Conservation (phyloP, 2,888 invertebrate species). For the Caenorhabditis becei region DNA sequence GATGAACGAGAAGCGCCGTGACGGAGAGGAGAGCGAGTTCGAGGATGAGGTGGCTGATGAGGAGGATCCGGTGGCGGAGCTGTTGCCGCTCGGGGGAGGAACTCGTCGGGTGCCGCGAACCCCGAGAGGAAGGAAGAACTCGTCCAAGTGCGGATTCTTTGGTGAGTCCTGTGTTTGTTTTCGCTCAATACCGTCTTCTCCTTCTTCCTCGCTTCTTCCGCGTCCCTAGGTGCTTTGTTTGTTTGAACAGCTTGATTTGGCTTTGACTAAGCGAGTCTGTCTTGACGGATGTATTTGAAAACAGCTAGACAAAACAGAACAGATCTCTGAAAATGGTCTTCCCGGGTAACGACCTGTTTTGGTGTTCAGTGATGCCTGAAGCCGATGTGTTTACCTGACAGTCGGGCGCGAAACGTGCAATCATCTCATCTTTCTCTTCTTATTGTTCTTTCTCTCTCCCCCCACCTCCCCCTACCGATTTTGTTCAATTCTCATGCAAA, state of each 20-base stretch:
- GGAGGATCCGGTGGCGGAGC: conserved; percentile 54
- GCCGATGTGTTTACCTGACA: not conserved
- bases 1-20: conserved; percentile 12
- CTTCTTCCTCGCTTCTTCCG: conserved; percentile 16
- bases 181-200: conserved; percentile 26
- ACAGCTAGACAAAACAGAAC: not conserved
- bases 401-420: conserved; percentile 10
- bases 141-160: conserved; percentile 59
- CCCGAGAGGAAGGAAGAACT: conserved; percentile 60
- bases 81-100: conserved; percentile 62
- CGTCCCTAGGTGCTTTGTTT: conserved; percentile 20
- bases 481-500: conserved; percentile 19
- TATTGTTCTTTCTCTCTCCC: not conserved
- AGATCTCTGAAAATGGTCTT: conserved; percentile 14
- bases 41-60: conserved; percentile 41
- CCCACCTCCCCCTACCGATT: not conserved
- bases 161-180: conserved; percentile 49
- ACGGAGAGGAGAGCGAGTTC: conserved; percentile 26
- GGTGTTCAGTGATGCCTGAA: conserved; percentile 1
- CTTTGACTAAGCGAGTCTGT: conserved; percentile 23
- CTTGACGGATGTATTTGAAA: conserved; percentile 18
- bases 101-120: conserved; percentile 65
- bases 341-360: no score
- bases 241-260: conserved; percentile 53
- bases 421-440: not conserved